Evolutionary conservation across 2,113 vertebrate genomes (phyloP), one percentile per base, ranked within the genome.

Genomic region (Salminus brasiliensis): DNA sequence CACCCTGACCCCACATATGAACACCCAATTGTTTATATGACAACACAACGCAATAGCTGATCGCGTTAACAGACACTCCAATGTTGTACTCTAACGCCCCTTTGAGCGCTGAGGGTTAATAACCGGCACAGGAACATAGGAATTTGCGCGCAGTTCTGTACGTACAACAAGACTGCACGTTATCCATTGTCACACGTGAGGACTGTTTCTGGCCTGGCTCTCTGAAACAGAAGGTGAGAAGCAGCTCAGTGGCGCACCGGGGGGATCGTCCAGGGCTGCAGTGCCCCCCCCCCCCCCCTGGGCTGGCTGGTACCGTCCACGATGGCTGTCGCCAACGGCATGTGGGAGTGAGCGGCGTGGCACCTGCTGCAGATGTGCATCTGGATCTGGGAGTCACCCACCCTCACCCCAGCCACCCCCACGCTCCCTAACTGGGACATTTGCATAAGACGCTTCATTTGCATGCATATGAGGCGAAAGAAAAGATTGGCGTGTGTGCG

Each of bases 161-260:
- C 12, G 7, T 0, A n/a, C 2, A 15, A 12, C 18, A 52, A n/a
- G 47, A n/a, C 47, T 52, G 21, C 47, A 55, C 25, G 21, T 55
- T 21, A 3, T 7, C 21, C 52, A 55, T 55, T 55, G n/a, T 55
- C 25, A 11, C 5, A 5, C 47, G 5, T 21, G 52, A 1, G 49
- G 49, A n/a, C 0, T 8, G 52, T 23, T 55, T 55, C 52, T 55
- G 52, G 52, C 52, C 72, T 77, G 70, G 70, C 43, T 87, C 85
- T 84, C 87, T 32, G 63, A 88, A 88, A 83, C 85, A 88, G 85
- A 82, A 81, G 87, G 83, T 68, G 57, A 76, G 76, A 79, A 79
- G 74, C 34, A 12, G 63, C 77, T 80, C 71, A 69, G 59, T 57
- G 65, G 66, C 13, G 47, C 47, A 21, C 47, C 5, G 47, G 47